Conservation (phyloP, 35 echinoderm and acorn worm species). For the Heliocidaris tuberculata region DNA sequence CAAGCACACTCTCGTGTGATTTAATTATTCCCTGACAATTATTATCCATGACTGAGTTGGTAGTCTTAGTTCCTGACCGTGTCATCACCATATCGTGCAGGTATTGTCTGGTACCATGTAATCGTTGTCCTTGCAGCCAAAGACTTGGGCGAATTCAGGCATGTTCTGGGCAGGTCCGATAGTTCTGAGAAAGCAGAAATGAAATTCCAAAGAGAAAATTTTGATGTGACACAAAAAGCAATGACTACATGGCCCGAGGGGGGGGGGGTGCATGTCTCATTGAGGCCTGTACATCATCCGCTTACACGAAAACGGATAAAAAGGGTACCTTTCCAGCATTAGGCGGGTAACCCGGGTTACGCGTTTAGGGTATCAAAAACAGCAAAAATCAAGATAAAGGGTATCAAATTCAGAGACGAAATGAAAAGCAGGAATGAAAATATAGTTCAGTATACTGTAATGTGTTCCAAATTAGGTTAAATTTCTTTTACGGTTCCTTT, state of each 20-base stretch:
- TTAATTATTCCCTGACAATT: not conserved
- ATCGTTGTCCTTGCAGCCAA: conserved; percentile 16
- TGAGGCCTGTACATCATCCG: no score
- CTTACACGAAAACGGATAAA: no score
- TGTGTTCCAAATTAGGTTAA: no score
- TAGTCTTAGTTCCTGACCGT: not conserved
- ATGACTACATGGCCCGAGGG: not conserved
- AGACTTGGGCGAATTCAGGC: conserved; percentile 34
- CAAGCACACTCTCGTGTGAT: not conserved
- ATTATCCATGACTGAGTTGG: not conserved
- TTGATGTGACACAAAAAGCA: not conserved
- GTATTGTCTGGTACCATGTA: conserved; percentile 32
- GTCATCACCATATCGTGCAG: conserved; percentile 32
- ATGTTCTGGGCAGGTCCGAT: conserved; percentile 40
- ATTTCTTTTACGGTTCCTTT: no score
- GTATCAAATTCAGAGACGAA: no score
- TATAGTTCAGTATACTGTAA: no score
- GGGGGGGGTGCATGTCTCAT: no score
- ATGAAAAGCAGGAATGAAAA: no score
- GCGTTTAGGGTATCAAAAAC: no score
- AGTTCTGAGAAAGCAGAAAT: not conserved
- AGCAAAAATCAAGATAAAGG: no score
- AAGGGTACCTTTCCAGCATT: no score
- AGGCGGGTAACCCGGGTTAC: no score
- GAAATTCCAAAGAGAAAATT: not conserved